Base-by-base conservation (phyloP, 2,797 vertebrate species). In the Enteromius afrohamiltoni region DNA sequence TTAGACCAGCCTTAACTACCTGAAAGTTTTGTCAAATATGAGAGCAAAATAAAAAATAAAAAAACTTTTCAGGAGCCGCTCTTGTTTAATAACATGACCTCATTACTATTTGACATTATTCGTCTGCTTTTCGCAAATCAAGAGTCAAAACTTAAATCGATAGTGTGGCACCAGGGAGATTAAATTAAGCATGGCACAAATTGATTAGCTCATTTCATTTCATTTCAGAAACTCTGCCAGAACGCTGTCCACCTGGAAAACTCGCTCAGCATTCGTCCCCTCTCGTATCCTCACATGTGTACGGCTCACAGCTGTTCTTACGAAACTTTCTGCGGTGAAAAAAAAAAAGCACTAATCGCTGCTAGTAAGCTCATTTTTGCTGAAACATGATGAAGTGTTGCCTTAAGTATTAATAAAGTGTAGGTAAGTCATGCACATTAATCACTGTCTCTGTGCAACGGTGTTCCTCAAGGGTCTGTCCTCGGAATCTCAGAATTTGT, bases 131-230 rank as follows among this genome's bases (percentile, higher is more conserved):
- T 65, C 21, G 6, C 31, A 83, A 82, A 84, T 74, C 80, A 76
- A 80, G 62, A 88, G 77, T 87, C 79, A 80, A 84, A 87, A 86
- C 67, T 84, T 21, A 17, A 82, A 89, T 89, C 83, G 51, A 83
- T 87, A 79, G 14, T 0, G 19, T 29, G 17, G 76, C 69, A 87
- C 62, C 21, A 19, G 29, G 60, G 71, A 87, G 86, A 88, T 85
- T 60, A 84, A 85, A 87, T 85, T 86, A 83, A 85, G 77, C 65
- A 80, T 81, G 71, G 74, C 73, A 81, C 83, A 87, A 86, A 87
- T 64, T 70, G 80, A 86, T 86, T 85, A 86, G 70, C 79, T 78
- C 42, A 77, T 85, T 87, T 78, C 71, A 64, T 84, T 85, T 81
- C 45, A 9, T 86, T 88, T 88, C 73, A 79, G 71, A 81, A 76